Percentiles rank a stretch among this genome's conserved stretches.
These are phyloP conservation scores for Asarcornis scutulata DNA, from an alignment of 2,113 vertebrate species.

Conservation along the genomic window DNA sequence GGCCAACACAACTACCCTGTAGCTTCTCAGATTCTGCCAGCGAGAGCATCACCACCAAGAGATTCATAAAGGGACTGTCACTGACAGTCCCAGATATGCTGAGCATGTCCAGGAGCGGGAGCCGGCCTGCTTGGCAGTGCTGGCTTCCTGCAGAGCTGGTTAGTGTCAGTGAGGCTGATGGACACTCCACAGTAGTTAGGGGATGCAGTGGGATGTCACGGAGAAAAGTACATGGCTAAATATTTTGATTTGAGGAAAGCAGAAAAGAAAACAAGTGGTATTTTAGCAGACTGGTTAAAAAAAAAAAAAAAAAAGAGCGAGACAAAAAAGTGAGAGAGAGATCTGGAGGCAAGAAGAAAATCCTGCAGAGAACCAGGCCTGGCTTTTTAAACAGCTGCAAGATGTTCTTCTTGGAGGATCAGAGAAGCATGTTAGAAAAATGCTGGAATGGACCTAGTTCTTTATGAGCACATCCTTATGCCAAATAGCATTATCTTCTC, in stretches of 20 bases:
- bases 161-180: neutral
- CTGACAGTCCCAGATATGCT: neutral
- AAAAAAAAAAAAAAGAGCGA: neutral
- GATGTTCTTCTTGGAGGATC: conserved; percentile 48
- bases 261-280: conserved; percentile 54
- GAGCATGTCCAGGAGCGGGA: neutral
- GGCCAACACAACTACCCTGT: neutral
- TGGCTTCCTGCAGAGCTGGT: conserved; percentile 34
- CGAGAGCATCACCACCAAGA: neutral
- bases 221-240: conserved; percentile 49
- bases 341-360: conserved; percentile 47
- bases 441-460: conserved; percentile 18
- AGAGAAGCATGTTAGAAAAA: conserved; percentile 20
- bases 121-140: neutral
- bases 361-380: conserved; percentile 40
- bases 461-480: conserved; percentile 15
- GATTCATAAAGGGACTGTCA: neutral
- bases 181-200: neutral
- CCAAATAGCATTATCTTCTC: neutral
- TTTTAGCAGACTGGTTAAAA: neutral
- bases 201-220: conserved; percentile 18
- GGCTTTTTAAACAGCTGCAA: conserved; percentile 35
- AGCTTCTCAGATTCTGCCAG: neutral
- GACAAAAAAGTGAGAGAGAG: neutral
- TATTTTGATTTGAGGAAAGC: conserved; percentile 52